Conservation (phyloP, 2,888 invertebrate species). For the Synanthedon andrenaeformis region DNA sequence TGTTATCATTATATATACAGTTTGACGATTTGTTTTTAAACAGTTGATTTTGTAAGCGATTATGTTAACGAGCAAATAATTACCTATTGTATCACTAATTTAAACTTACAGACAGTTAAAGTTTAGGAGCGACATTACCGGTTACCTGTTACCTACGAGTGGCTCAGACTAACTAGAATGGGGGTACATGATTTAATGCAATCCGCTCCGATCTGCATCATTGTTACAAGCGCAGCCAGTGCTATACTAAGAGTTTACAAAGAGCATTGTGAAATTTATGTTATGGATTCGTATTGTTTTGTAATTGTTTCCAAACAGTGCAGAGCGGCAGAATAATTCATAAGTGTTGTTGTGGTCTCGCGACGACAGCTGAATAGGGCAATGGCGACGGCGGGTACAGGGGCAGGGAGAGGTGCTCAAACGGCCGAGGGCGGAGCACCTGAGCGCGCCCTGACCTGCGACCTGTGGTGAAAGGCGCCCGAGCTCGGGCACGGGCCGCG, state of each 20-base stretch:
- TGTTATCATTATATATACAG: too few species aligned
- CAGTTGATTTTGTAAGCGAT: too few species aligned
- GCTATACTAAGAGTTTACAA: constrained; percentile 25
- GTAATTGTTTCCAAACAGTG: constrained; percentile 61
- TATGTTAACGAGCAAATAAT: too few species aligned
- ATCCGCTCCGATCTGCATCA: background rate
- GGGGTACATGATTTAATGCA: background rate
- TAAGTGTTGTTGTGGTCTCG: constrained; percentile 53
- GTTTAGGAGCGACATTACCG: too few species aligned
- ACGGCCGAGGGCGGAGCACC: constrained; percentile 61
- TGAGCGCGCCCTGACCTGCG: constrained; percentile 70
- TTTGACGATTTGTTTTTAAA: too few species aligned
- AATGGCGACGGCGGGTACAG: constrained; percentile 29
- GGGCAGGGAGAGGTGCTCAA: constrained; percentile 15
- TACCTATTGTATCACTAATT: too few species aligned
- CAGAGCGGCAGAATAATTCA: constrained; percentile 60
- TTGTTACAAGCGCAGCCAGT: background rate
- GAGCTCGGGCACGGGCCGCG: constrained; percentile 35
- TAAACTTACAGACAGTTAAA: too few species aligned
- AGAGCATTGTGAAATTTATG: constrained; percentile 50
- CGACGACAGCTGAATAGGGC: constrained; percentile 66
- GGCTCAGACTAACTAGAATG: background rate
- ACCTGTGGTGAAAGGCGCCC: constrained; percentile 68
- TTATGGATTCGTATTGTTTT: constrained; percentile 60
- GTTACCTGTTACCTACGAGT: background rate